These are phyloP conservation scores for Brachionus manjavacas DNA, from an alignment of 1,140 invertebrate genomes.

Conservation along the genomic window DNA sequence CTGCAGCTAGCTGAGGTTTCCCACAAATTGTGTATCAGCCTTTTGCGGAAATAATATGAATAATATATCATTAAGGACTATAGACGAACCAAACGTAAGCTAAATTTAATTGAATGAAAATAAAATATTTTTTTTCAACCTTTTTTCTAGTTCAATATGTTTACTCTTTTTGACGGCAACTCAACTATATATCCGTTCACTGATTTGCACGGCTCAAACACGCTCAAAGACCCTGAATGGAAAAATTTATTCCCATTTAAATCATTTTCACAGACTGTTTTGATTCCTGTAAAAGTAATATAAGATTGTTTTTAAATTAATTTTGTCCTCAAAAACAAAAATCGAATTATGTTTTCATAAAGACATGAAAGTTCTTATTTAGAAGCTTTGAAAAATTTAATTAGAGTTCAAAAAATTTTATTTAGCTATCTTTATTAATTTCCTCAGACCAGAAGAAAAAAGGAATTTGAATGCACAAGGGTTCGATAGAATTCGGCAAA, in stretches of 20 bases:
- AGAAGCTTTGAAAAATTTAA: too few relatives aligned
- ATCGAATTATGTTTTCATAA: too few relatives aligned
- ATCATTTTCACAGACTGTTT: constrained; percentile 4
- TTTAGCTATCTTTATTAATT: too few relatives aligned
- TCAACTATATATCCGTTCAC: constrained; percentile 25
- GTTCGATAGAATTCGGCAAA: too few relatives aligned
- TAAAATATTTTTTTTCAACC: background rate
- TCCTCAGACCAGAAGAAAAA: too few relatives aligned
- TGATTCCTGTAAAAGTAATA: background rate
- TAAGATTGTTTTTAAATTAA: background rate
- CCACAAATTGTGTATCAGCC: background rate
- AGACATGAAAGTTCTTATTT: too few relatives aligned
- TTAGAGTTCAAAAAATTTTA: too few relatives aligned
- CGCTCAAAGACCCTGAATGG: constrained; percentile 22
- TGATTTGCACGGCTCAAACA: background rate
- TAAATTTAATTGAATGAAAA: background rate
- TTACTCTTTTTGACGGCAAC: constrained; percentile 28
- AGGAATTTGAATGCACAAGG: too few relatives aligned
- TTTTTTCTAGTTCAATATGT: background rate
- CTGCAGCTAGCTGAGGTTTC: background rate
- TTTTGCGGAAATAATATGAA: constrained; percentile 28
- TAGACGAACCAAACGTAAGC: constrained; percentile 29
- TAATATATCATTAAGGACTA: constrained; percentile 2
- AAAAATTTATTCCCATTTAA: constrained; percentile 30
- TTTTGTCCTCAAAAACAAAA: background rate